Evolutionary conservation across 2,797 vertebrate genomes (phyloP), one percentile per base, ranked within the genome.

Genomic region (Sitta carolinensis): DNA sequence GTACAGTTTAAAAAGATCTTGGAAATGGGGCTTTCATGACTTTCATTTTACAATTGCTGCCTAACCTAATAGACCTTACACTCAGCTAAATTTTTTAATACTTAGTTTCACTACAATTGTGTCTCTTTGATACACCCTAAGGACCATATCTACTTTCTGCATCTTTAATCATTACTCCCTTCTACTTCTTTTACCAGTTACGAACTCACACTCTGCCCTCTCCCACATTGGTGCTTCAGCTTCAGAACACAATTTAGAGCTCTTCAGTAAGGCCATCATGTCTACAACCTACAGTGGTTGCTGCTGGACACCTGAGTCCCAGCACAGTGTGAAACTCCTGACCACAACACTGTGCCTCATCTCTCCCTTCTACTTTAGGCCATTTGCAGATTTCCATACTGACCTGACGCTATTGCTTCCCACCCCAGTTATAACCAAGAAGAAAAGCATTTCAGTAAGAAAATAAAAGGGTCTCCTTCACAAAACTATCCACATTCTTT

Each of bases 11-110:
- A n/a, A 82, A 77, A 82, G 75, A 32, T 63, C 59, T 95, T 72
- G 75, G 74, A 95, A 95, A 95, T 50, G 17, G 54, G 20, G 16
- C 32, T 91, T 89, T 62, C 54, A 45, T 55, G 29, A 89, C 80
- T 75, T 83, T 29, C 27, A 29, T 66, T 72, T 73, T 48, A 62
- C 47, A 84, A 26, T 29, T 80, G 59, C 74, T 86, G 55, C 62
- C 38, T 67, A 77, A 45, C 23, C 51, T 90, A 94, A 94, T 36
- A 77, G 77, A 82, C 70, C 32, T 83, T 80, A 62, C 13, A 26
- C 27, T 50, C 51, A n/a, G 13, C 25, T 59, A 92, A 40, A 10
- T 63, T 93, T 68, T 84, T 51, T 58, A 43, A 36, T 50, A 29
- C 29, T 86, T 73, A 21, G 13, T 57, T 84, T 87, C 74, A 70